Conservation (phyloP, 2,113 vertebrate genomes). For the Pristiophorus japonicus region DNA sequence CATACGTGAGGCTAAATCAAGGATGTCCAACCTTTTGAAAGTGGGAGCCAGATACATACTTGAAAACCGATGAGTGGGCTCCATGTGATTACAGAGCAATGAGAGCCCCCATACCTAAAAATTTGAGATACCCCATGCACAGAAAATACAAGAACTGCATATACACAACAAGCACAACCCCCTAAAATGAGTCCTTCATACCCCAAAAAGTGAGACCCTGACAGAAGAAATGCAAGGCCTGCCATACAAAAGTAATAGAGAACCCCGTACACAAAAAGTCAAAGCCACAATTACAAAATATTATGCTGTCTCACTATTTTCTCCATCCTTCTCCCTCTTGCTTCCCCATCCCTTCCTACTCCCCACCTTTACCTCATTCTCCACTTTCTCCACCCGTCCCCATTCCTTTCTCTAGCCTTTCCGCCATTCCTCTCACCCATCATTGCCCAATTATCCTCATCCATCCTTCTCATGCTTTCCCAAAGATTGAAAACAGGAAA, state of each 20-base stretch:
- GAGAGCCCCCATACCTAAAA: background rate
- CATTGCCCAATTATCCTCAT: background rate
- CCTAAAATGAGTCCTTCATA: background rate
- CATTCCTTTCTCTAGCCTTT: background rate
- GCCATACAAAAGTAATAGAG: background rate
- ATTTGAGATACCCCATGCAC: background rate
- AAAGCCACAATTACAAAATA: background rate
- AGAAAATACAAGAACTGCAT: background rate
- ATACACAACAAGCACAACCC: background rate
- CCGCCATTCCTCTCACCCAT: background rate
- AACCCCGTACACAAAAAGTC: background rate
- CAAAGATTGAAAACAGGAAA: too few species aligned
- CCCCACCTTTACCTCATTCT: background rate
- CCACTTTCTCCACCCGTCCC: background rate
- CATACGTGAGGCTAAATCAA: background rate
- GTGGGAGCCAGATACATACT: background rate
- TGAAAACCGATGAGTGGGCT: background rate
- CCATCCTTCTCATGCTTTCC: background rate
- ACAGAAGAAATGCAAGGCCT: background rate
- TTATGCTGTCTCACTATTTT: background rate
- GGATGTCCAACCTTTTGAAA: background rate
- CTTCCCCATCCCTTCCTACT: background rate
- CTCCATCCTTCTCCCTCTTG: background rate
- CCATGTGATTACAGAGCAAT: background rate
- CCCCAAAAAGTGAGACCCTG: background rate